phyloP scores from a whole-genome alignment of 92 coral and sea anemone species.

The Desmophyllum pertusum region DNA sequence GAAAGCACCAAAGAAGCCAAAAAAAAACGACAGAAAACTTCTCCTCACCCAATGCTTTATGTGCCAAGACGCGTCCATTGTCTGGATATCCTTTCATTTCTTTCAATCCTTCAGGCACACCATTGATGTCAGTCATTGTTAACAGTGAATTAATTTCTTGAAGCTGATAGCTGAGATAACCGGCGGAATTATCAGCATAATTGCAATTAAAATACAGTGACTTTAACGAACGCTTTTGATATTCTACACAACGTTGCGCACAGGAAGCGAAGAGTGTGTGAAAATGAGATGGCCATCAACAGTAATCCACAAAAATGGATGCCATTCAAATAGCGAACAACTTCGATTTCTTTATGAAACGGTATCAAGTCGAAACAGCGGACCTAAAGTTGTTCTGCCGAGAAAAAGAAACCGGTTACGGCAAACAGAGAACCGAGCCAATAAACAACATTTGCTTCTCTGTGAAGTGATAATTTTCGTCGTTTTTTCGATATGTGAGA shows the following conservation, averaged over 20 bases:
- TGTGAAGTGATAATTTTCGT: neutral
- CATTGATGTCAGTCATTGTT: conserved; percentile 52
- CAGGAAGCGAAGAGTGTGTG: conserved; percentile 42
- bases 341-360: conserved; percentile 72
- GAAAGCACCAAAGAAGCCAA: neutral
- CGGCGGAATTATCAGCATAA: conserved; percentile 55
- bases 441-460: conserved; percentile 31
- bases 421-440: conserved; percentile 59
- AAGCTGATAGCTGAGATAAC: conserved; percentile 53
- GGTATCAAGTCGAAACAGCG: conserved; percentile 69
- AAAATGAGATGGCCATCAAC: conserved; percentile 47
- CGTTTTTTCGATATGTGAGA: conserved; percentile 29
- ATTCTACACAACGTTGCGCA: conserved; percentile 41
- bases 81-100: conserved; percentile 46
- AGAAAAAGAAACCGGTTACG: conserved; percentile 52
- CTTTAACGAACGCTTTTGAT: conserved; percentile 20
- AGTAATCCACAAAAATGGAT: conserved; percentile 72
- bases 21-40: neutral
- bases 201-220: conserved; percentile 17
- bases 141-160: conserved; percentile 40
- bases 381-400: conserved; percentile 70
- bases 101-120: conserved; percentile 27
- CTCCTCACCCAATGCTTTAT: conserved; percentile 64
- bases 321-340: conserved; percentile 70
- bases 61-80: conserved; percentile 66